Evolutionary conservation across 1,140 invertebrate species (phyloP), one percentile per base, ranked within the genome.

Genomic region (Dinothrombium tinctorium): DNA sequence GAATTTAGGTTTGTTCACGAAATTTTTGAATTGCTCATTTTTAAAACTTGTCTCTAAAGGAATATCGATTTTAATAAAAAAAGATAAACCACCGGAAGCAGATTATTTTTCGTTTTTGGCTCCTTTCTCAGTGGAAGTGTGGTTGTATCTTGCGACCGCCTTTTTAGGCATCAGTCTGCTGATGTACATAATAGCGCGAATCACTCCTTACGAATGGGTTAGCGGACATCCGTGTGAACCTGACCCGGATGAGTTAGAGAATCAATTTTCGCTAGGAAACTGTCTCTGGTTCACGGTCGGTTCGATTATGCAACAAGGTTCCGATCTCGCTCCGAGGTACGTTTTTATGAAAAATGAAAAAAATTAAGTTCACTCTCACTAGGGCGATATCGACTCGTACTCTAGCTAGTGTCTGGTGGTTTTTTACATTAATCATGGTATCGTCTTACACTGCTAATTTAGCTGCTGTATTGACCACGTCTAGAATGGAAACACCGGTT

Each of bases 381-480:
- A 43, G 59, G 44, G 59, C 61, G 2, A 50, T 54, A 24, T 58
- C 60, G 11, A 61, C 61, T 1, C 46, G 59, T 26, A 35, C 63
- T 19, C 51, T 59, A 7, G 57, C 58, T 2, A 55, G 55, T 7
- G 59, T 58, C 23, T 67, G 66, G 66, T 67, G 60, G 59, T 63
- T 67, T 45, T 69, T 67, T 48, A 66, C 65, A 0, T 54, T 69
- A 12, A 69, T 68, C 45, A 63, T 68, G 39, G 66, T 68, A 31
- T 65, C 64, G n/a, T 66, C 65, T 5, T 68, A 69, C 51, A 68
- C 67, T 1, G 66, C 66, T 35, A 68, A 68, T 47, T 50, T 69
- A 50, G 90, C 90, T 17, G 87, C 90, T 21, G 95, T 96, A 60
- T 60, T 98, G 4, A 96, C 89, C 0, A 86, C 94, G 3, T 86